Evolutionary conservation across 1,140 invertebrate species (phyloP), one percentile per base, ranked within the genome.

Genomic region (Drosophila hydei): DNA sequence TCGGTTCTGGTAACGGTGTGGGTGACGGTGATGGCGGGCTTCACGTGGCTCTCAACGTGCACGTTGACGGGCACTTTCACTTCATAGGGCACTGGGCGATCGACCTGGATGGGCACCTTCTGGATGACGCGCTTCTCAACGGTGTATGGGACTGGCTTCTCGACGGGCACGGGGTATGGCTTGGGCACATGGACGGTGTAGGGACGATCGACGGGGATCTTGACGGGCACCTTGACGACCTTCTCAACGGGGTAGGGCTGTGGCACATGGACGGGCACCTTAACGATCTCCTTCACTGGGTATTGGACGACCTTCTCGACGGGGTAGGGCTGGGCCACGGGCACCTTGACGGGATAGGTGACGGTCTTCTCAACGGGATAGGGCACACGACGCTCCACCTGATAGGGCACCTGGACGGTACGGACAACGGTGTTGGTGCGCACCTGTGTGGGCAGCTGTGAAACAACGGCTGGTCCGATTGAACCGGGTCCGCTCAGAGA

Each of bases 191-290:
- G 93, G 4, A 95, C 94, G 36, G 94, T 92, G 85, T 94, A 94
- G 16, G 93, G 93, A 33, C 92, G 92, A 70, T 94, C 93, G 45
- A 94, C 93, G 6, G 92, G 92, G 45, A 94, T 93, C 81, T 94
- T 94, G 14, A 93, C 90, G 27, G 89, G 89, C 5, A 91, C 79
- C 54, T 81, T 84, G 27, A 94, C 74, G 45, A 93, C 84, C 74
- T 93, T 94, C 69, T 93, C 93, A 27, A 94, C 93, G 62, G 93
- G 93, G 88, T 95, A 95, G 56, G 95, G 95, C 77, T 95, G 94
- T 58, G 95, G 94, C 11, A 95, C 94, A 69, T 94, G 92, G 16
- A 94, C 94, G 63, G 94, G 93, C 61, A 95, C 93, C 80, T 94
- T 95, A n/a, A 95, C 91, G 92, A 94, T 93, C 93, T 94, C 92